Evolutionary conservation across 2,888 invertebrate species (phyloP), one percentile per base, ranked within the genome.

Genomic region (Drosophila koepferae): DNA sequence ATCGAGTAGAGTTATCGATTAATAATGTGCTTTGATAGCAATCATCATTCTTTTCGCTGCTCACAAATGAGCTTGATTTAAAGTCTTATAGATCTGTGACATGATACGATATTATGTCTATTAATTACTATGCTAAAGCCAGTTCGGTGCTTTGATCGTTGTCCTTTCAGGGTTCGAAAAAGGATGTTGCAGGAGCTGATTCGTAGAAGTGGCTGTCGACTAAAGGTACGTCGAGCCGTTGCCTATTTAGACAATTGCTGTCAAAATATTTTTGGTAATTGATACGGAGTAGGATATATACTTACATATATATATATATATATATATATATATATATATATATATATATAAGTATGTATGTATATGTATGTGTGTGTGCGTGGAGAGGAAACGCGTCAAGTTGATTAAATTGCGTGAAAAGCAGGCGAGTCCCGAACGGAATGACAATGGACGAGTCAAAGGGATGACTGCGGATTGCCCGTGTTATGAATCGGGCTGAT

Each of bases 191-290:
- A 14, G 46, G 41, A 46, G 9, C 28, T n/a, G 63, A 23, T 69
- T 70, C 76, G 44, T 31, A 36, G 46, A 53, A 44, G 55, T 23
- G 48, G 18, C 43, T 43, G 44, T 12, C 44, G 53, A 49, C 31
- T 48, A 43, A 23, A 28, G 28, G 43, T 56, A 58, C 48, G 54
- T 28, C 7, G 14, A 44, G 54, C 59, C 49, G 63, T 67, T 72
- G 77, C 77, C 79, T 89, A 89, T 89, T 87, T 87, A 74, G 87
- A 87, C 87, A 87, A 87, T 87, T 85, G 87, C 85, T 90, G 87
- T 87, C 87, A 87, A 87, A 87, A 87, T 77, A 87, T 85, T 85
- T 79, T 82, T 77, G 75, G 87, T 85, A 87, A 87, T 85, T 77
- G 87, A 87, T 87, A 87, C 73, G 48, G 56, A 46, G 59, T 48